Percentiles rank a stretch among this genome's conserved stretches.
phyloP scores from a whole-genome alignment of 1,140 invertebrate species.

The Hyles vespertilio region DNA sequence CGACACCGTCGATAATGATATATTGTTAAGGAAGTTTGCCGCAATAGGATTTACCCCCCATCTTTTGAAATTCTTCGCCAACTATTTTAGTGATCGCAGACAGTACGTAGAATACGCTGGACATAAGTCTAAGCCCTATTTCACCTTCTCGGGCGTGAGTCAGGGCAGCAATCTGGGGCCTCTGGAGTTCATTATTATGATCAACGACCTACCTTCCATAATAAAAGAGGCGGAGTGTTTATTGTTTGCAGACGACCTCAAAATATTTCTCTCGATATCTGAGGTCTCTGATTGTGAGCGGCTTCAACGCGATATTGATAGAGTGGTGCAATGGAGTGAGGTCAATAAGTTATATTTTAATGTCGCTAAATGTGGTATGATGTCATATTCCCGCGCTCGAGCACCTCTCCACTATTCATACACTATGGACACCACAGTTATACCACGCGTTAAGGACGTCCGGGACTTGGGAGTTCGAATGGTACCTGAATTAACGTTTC shows the following conservation, averaged over 20 bases:
- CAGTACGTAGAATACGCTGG: constrained; percentile 11
- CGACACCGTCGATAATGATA: not conserved
- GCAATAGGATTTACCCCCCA: not conserved
- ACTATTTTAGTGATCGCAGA: not conserved
- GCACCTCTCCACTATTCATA: constrained; percentile 11
- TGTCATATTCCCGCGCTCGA: constrained; percentile 19
- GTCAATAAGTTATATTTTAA: constrained; percentile 30
- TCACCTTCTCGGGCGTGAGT: constrained; percentile 25
- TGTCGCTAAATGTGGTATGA: constrained; percentile 18
- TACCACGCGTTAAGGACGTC: constrained; percentile 13
- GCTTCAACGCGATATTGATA: constrained; percentile 23
- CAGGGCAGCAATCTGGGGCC: constrained; percentile 30
- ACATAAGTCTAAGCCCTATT: constrained; percentile 16
- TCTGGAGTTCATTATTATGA: constrained; percentile 22
- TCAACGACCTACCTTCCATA: constrained; percentile 29
- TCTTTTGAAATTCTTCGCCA: constrained; percentile 1
- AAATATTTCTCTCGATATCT: constrained; percentile 16
- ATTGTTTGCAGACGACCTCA: constrained; percentile 30
- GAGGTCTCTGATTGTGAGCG: constrained; percentile 11
- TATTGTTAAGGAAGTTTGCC: constrained; percentile 1
- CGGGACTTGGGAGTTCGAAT: constrained; percentile 16
- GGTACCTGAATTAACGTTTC: too few species aligned
- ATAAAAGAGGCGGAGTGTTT: constrained; percentile 11
- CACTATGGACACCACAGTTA: not conserved
- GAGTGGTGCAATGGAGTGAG: constrained; percentile 22